These are phyloP conservation scores for Chymomyza fuscimana DNA, from an alignment of 2,888 invertebrate genomes.

Conservation along the genomic window DNA sequence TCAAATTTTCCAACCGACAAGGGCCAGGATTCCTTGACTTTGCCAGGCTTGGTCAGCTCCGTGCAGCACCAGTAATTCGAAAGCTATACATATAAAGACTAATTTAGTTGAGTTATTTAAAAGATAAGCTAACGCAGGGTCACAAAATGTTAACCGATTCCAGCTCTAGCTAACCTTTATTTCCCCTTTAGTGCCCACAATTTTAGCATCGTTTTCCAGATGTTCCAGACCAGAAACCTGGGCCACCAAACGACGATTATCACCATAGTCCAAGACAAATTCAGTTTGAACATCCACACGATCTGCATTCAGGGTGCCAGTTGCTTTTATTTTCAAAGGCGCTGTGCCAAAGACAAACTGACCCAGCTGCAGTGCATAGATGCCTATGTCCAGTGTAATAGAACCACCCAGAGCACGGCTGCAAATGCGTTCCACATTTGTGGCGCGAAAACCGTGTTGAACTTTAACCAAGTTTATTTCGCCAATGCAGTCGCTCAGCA, in stretches of 20 bases:
- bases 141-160: not conserved
- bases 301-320: constrained; percentile 85
- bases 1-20: constrained; percentile 82
- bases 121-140: not conserved
- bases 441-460: constrained; percentile 55
- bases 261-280: constrained; percentile 73
- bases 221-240: constrained; percentile 62
- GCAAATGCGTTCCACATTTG: constrained; percentile 65
- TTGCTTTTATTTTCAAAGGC: constrained; percentile 85
- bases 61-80: constrained; percentile 79
- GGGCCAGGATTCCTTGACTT: constrained; percentile 82
- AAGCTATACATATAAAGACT: constrained; percentile 76
- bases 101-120: not conserved
- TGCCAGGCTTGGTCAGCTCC: constrained; percentile 82
- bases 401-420: constrained; percentile 88
- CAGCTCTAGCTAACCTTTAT: constrained; percentile 69
- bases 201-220: constrained; percentile 72
- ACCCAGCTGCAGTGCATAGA: constrained; percentile 87
- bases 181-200: constrained; percentile 77
- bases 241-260: constrained; percentile 69
- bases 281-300: constrained; percentile 83
- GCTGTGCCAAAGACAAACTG: constrained; percentile 85
- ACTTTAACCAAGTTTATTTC: constrained; percentile 83
- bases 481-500: constrained; percentile 85
- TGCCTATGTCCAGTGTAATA: constrained; percentile 87